phyloP scores from a whole-genome alignment of 2,113 vertebrate genomes.

The Suricata suricatta region DNA sequence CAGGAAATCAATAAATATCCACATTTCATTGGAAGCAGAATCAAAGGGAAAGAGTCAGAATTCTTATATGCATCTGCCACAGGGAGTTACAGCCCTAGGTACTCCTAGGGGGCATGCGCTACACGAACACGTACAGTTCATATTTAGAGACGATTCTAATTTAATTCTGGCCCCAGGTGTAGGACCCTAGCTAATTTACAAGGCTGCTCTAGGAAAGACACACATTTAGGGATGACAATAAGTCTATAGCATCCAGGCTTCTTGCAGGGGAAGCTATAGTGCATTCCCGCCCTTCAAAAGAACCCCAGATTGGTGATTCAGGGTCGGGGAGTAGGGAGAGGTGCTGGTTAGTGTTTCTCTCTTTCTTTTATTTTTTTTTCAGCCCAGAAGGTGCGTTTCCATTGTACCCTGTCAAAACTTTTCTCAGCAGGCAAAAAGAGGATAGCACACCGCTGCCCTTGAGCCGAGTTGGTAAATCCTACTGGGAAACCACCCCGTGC shows the following conservation, averaged over 20 bases:
- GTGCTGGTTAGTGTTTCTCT: conserved; percentile 41
- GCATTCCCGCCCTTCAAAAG: conserved; percentile 41
- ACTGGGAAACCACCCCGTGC: conserved; percentile 62
- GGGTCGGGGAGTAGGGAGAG: not conserved
- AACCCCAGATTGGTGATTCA: conserved; percentile 39
- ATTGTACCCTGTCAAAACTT: conserved; percentile 62
- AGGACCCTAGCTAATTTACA: conserved; percentile 52
- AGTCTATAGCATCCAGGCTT: conserved; percentile 30
- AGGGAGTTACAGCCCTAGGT: not conserved
- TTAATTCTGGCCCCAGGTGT: not conserved
- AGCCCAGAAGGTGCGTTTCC: conserved; percentile 51
- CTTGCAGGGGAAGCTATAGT: conserved; percentile 19
- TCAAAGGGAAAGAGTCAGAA: not conserved
- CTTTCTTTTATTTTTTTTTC: not conserved
- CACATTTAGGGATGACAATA: not conserved
- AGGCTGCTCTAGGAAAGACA: conserved; percentile 35
- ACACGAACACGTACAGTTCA: conserved; percentile 14
- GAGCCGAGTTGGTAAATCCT: conserved; percentile 50
- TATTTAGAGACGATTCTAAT: conserved; percentile 34
- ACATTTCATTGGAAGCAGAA: conserved; percentile 33
- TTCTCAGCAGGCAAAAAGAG: conserved; percentile 61
- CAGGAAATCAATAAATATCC: conserved; percentile 15
- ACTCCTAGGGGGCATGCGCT: not conserved
- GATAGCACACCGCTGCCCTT: conserved; percentile 24
- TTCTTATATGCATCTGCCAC: conserved; percentile 30